Evolutionary conservation across 1,140 invertebrate species (phyloP).

Genomic region (Bradysia coprophila): DNA sequence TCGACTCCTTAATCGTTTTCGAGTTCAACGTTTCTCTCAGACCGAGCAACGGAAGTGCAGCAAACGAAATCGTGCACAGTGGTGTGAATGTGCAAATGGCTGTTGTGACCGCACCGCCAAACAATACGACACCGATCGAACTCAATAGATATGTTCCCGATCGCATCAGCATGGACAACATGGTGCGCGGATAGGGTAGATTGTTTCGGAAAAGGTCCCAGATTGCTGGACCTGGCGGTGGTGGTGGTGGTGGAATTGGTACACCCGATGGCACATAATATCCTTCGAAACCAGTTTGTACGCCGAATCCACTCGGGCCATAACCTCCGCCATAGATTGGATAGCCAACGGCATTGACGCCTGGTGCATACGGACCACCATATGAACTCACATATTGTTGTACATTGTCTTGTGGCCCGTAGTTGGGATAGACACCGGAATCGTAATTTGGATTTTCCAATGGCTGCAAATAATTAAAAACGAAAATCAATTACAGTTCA

Average conservation of each 20-base stretch:
- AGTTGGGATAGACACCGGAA: slow-evolving; percentile 13
- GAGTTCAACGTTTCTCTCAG: slow-evolving; percentile 10
- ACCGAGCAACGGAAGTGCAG: slow-evolving; percentile 24
- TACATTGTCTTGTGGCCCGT: slow-evolving; percentile 16
- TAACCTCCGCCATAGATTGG: background rate
- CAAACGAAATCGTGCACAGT: slow-evolving; percentile 37
- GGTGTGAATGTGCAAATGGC: slow-evolving; percentile 42
- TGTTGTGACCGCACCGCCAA: slow-evolving; percentile 33
- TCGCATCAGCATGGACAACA: slow-evolving; percentile 18
- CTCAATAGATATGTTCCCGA: slow-evolving; percentile 14
- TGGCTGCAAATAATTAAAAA: background rate
- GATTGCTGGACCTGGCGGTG: background rate
- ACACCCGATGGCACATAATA: slow-evolving; percentile 13
- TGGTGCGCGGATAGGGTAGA: slow-evolving; percentile 9
- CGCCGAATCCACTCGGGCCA: slow-evolving; percentile 11
- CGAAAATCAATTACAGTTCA: no score
- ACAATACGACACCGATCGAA: slow-evolving; percentile 30
- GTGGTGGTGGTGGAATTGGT: slow-evolving; percentile 1
- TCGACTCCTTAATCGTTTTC: slow-evolving; percentile 15
- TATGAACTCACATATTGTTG: slow-evolving; percentile 20
- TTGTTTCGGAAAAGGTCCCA: slow-evolving; percentile 8
- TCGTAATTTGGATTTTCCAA: slow-evolving; percentile 12
- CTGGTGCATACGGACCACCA: slow-evolving; percentile 11
- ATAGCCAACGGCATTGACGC: background rate
- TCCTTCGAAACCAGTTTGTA: slow-evolving; percentile 25